A percentile compares a stretch with the other conserved stretches of the same genome.
Evolutionary conservation across 2,113 vertebrate species (phyloP).

Genomic region (Plecturocebus donacophilus): DNA sequence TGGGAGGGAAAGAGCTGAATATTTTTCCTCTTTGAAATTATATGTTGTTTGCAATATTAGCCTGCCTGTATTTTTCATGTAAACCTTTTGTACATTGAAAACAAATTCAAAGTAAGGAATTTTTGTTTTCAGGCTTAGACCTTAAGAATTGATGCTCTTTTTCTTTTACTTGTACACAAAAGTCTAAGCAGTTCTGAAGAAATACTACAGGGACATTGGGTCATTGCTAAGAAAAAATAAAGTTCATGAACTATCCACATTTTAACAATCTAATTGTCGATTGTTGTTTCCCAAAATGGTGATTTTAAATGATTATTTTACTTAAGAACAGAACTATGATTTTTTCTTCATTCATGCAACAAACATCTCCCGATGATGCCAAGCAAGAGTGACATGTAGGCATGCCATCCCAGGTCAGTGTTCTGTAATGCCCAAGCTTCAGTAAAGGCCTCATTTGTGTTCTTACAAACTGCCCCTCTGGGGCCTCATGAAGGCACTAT

Average conservation of each 20-base stretch:
- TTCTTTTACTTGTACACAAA: neutral
- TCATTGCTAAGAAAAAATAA: no score
- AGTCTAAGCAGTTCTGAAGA: neutral
- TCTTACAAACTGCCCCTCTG: neutral
- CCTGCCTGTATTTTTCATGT: neutral
- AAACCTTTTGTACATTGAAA: neutral
- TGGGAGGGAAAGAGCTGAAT: neutral
- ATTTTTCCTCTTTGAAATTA: slow-evolving; percentile 18
- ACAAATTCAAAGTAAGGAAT: neutral
- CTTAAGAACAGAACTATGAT: neutral
- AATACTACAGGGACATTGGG: neutral
- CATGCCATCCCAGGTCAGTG: neutral
- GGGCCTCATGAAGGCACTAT: neutral
- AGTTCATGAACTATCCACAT: neutral
- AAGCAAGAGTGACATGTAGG: neutral
- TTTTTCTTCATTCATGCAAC: neutral
- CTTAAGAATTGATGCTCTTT: neutral
- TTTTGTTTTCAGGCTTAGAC: neutral
- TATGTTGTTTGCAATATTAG: neutral
- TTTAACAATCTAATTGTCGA: neutral
- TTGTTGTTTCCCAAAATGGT: neutral
- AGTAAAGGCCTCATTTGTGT: neutral
- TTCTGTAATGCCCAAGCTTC: neutral
- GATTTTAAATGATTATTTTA: neutral
- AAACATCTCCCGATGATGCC: neutral